Conservation (phyloP, 2,113 vertebrate genomes). For the Micromys minutus region DNA sequence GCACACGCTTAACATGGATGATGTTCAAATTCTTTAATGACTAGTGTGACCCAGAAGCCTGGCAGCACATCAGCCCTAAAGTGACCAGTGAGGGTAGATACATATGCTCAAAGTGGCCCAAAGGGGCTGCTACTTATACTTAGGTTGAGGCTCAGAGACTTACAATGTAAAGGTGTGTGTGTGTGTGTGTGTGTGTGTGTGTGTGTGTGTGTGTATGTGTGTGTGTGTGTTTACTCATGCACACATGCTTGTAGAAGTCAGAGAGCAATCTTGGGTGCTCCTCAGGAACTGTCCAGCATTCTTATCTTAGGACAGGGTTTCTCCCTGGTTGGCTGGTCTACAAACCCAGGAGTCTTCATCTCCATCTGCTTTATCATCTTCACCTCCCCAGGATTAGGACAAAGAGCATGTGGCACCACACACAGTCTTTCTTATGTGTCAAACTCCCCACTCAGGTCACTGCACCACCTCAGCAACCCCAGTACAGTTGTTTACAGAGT, state of each 20-base stretch:
- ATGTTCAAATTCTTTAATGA: constrained; percentile 47
- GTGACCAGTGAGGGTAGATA: background rate
- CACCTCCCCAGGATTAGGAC: background rate
- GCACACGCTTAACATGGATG: background rate
- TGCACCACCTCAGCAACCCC: background rate
- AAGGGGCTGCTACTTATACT: background rate
- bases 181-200: background rate
- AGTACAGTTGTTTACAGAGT: background rate
- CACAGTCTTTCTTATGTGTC: background rate
- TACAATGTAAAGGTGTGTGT: background rate
- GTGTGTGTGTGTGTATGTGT: background rate
- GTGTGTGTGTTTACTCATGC: too few species aligned
- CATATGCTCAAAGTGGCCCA: background rate
- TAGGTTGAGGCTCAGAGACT: background rate
- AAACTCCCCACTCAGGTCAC: background rate
- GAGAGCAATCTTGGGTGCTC: background rate
- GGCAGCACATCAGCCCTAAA: background rate
- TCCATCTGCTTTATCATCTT: background rate
- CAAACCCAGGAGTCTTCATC: background rate
- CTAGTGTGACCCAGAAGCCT: background rate
- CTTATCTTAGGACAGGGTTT: background rate
- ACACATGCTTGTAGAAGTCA: background rate
- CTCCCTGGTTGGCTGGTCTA: background rate
- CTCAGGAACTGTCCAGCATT: background rate
- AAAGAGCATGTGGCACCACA: background rate